Conservation (phyloP, 2,113 vertebrate species). For the Rhipidura dahli region DNA sequence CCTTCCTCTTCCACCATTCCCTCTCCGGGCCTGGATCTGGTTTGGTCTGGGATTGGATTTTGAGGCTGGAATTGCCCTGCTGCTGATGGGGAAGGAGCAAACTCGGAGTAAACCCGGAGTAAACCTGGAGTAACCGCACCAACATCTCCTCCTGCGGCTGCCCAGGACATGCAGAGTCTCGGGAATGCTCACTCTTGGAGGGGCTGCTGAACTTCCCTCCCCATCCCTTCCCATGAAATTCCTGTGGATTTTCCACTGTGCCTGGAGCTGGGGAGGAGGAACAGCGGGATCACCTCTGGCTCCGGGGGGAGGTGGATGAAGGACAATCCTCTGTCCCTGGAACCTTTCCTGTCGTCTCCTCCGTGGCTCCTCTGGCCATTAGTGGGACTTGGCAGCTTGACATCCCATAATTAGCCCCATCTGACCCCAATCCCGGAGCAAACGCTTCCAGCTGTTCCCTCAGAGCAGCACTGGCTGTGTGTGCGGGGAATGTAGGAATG, state of each 20-base stretch:
- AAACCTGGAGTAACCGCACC: fast-evolving
- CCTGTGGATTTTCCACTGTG: fast-evolving
- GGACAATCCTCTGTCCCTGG: not conserved
- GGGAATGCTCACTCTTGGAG: not conserved
- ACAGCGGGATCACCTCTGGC: fast-evolving
- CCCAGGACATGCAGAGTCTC: not conserved
- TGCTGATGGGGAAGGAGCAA: not conserved
- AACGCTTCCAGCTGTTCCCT: not conserved
- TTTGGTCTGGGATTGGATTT: not conserved
- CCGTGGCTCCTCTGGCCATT: not conserved
- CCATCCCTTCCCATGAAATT: not conserved
- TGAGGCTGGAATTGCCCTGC: not conserved
- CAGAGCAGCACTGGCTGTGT: not conserved
- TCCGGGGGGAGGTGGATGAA: not conserved
- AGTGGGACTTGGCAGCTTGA: not conserved
- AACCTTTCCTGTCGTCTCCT: not conserved
- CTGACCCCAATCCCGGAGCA: not conserved
- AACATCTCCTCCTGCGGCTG: not conserved
- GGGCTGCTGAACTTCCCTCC: not conserved
- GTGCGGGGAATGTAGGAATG: not conserved
- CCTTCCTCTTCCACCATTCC: not conserved
- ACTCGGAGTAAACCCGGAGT: not conserved
- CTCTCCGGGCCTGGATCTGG: no score
- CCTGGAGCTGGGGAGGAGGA: not conserved
- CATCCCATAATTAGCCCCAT: not conserved